Evolutionary conservation across 2,888 invertebrate species (phyloP), one percentile per base, ranked within the genome.

Genomic region (Busseola fusca): DNA sequence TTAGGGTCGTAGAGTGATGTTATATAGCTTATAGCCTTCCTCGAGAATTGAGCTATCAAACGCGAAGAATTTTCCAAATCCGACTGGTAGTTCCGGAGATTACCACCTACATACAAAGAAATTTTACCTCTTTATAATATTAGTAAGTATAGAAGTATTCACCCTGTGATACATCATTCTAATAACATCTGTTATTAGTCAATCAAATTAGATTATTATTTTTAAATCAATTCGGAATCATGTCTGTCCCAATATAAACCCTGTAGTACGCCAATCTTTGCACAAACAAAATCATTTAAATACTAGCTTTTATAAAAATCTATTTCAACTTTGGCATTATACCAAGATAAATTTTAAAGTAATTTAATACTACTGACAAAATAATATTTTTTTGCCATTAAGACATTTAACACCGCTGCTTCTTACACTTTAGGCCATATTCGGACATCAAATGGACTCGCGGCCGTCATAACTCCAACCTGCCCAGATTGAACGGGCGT

Each of bases 391-490:
- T 9, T 27, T 18, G 1, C 18, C 27, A 14, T 27, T 2, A 16
- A 30, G 30, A 30, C 0, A 40, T 45, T 1, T 6, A 25, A 30
- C 9, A 42, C 14, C 83, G 82, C 83, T 74, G 21, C n/a, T 52
- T 52, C 78, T 69, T 71, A 25, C 83, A 48, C 12, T 78, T 86
- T 89, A 72, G n/a, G 52, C 86, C 88, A 79, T 34, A 60, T 63
- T 62, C 69, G 63, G 77, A 87, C 84, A 85, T 87, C 88, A 87
- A 84, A 84, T 84, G 88, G 87, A 91, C 91, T 90, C 88, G 87
- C 89, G 82, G 89, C 88, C 89, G 88, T 93, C 91, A 92, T 91
- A 93, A 90, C 87, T 91, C 87, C 84, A 86, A 90, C 90, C 90
- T 90, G 91, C 89, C 87, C 86, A 89, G 89, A 92, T 92, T 90